These are phyloP conservation scores for Macropodus opercularis DNA, from an alignment of 2,797 vertebrate genomes.

Conservation along the genomic window DNA sequence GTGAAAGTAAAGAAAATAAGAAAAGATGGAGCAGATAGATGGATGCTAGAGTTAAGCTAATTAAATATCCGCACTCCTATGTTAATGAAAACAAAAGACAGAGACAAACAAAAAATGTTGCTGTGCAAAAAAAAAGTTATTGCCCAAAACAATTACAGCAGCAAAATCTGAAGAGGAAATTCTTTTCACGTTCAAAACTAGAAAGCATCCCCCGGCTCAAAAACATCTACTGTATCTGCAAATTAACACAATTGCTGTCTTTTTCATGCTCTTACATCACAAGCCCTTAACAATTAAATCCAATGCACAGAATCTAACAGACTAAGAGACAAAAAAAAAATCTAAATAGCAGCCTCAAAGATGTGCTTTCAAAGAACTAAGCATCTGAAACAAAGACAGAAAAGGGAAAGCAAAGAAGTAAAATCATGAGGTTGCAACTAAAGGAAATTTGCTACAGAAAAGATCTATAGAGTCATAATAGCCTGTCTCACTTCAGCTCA, in stretches of 20 bases:
- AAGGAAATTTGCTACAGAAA: background rate
- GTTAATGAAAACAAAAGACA: conserved; percentile 26
- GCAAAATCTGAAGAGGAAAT: background rate
- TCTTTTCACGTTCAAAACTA: background rate
- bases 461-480: background rate
- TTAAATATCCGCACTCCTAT: background rate
- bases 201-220: background rate
- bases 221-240: background rate
- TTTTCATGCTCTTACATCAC: conserved; percentile 1
- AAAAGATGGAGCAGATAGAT: conserved; percentile 10
- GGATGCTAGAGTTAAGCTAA: conserved; percentile 20
- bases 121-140: background rate
- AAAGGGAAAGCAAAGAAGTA: background rate
- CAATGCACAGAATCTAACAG: conserved; percentile 11
- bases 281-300: conserved; percentile 14
- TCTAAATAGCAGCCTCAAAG: conserved; percentile 11
- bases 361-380: conserved; percentile 17
- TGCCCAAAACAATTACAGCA: background rate
- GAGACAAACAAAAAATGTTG: conserved; percentile 8
- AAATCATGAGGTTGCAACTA: background rate
- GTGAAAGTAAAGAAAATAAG: conserved; percentile 20
- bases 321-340: background rate
- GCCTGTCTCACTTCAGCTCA: background rate
- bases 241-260: background rate
- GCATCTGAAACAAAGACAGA: conserved; percentile 1